A percentile compares a stretch with the other conserved stretches of the same genome.
phyloP scores from a whole-genome alignment of 2,888 invertebrate genomes.

The Malacosoma neustria region DNA sequence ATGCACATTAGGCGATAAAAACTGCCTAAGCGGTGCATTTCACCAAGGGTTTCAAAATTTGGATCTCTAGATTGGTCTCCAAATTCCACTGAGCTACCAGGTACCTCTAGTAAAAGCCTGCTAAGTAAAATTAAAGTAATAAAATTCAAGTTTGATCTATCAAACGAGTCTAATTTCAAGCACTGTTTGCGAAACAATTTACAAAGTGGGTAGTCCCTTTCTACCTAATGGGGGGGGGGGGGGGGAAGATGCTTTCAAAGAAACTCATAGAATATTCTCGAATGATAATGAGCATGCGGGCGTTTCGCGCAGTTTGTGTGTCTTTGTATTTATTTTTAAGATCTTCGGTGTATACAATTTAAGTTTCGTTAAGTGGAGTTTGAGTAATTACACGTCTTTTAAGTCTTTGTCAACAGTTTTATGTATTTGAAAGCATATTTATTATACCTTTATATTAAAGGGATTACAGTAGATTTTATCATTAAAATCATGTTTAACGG shows the following conservation, averaged over 20 bases:
- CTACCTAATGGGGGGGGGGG: background rate
- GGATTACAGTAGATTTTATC: no score
- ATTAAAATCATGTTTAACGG: no score
- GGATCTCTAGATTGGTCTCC: no score
- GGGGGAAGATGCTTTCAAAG: conserved; percentile 2
- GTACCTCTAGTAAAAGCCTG: no score
- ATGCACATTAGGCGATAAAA: no score
- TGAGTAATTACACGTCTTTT: background rate
- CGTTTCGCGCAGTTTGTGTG: background rate
- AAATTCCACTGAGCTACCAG: no score
- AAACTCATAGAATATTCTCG: conserved; percentile 6
- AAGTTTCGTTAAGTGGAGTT: background rate
- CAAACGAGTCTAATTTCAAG: background rate
- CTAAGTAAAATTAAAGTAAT: no score
- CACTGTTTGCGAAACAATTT: conserved; percentile 2
- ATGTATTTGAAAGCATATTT: no score
- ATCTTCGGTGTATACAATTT: background rate
- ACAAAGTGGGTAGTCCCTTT: no score
- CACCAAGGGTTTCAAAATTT: no score
- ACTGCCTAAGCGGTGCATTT: no score
- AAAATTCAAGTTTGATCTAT: background rate
- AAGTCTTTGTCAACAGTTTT: background rate
- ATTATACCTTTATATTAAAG: no score
- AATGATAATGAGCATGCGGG: conserved; percentile 10
- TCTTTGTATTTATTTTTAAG: background rate